A percentile compares a stretch with the other conserved stretches of the same genome.
phyloP scores from a whole-genome alignment of 2,797 vertebrate genomes.

The Helostoma temminkii region DNA sequence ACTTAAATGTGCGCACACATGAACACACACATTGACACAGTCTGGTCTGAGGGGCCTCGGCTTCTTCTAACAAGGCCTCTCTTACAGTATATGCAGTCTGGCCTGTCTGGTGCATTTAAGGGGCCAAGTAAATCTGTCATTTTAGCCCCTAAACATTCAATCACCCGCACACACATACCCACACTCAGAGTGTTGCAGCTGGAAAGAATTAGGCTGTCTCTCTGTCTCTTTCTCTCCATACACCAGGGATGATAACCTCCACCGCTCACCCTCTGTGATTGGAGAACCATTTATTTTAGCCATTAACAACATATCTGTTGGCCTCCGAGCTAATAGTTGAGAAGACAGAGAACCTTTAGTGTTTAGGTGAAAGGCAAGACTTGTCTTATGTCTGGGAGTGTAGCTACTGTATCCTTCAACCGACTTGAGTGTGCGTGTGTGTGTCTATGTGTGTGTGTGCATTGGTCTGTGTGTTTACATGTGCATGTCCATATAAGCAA shows the following conservation, averaged over 20 bases:
- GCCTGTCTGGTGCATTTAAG: slow-evolving; percentile 83
- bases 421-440: slow-evolving; percentile 2
- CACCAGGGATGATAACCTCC: slow-evolving; percentile 79
- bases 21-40: slow-evolving; percentile 23
- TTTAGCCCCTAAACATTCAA: slow-evolving; percentile 71
- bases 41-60: slow-evolving; percentile 64
- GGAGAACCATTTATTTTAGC: slow-evolving; percentile 73
- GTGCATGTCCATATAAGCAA: not conserved
- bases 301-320: slow-evolving; percentile 76
- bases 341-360: slow-evolving; percentile 67
- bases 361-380: slow-evolving; percentile 65
- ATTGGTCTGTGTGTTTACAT: slow-evolving; percentile 12
- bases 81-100: slow-evolving; percentile 79
- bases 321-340: slow-evolving; percentile 59
- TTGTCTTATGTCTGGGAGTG: slow-evolving; percentile 47
- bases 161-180: slow-evolving; percentile 44
- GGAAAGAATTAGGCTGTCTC: slow-evolving; percentile 85
- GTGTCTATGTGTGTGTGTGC: not conserved
- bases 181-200: slow-evolving; percentile 71
- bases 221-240: slow-evolving; percentile 33
- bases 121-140: slow-evolving; percentile 86
- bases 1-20: slow-evolving; percentile 5
- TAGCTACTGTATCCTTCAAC: slow-evolving; percentile 63
- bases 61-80: slow-evolving; percentile 79
- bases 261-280: slow-evolving; percentile 70